phyloP scores from a whole-genome alignment of 2,888 invertebrate genomes.

The Caenorhabditis sp. region DNA sequence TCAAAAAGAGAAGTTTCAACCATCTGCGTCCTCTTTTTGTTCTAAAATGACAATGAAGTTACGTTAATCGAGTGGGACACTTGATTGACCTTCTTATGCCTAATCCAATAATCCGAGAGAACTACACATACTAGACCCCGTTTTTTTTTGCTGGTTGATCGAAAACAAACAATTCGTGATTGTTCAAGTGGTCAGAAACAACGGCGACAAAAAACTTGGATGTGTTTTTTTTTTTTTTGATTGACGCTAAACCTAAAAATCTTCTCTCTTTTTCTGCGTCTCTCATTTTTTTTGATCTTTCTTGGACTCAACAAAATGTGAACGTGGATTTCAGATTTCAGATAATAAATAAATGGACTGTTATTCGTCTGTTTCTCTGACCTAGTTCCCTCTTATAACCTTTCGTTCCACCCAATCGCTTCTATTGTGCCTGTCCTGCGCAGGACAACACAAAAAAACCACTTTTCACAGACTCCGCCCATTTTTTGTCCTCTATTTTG shows the following conservation, averaged over 20 bases:
- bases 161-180: slow-evolving; percentile 1
- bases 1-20: too few species aligned
- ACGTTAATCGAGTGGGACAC: background rate
- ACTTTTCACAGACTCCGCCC: background rate
- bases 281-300: background rate
- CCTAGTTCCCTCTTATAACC: background rate
- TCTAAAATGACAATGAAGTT: too few species aligned
- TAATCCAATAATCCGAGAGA: slow-evolving; percentile 1
- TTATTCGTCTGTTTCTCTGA: background rate
- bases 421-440: background rate
- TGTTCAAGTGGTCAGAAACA: background rate
- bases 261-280: background rate
- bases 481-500: background rate
- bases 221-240: too few species aligned
- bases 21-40: background rate
- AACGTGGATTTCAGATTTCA: too few species aligned
- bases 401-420: background rate
- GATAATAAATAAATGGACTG: too few species aligned
- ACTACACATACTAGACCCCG: background rate
- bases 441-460: background rate
- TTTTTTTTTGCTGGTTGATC: background rate
- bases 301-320: too few species aligned
- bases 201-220: background rate
- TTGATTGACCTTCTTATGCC: background rate
- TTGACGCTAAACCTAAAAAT: background rate